phyloP scores from a whole-genome alignment of 2,888 invertebrate genomes.

The Synergus itoensis region DNA sequence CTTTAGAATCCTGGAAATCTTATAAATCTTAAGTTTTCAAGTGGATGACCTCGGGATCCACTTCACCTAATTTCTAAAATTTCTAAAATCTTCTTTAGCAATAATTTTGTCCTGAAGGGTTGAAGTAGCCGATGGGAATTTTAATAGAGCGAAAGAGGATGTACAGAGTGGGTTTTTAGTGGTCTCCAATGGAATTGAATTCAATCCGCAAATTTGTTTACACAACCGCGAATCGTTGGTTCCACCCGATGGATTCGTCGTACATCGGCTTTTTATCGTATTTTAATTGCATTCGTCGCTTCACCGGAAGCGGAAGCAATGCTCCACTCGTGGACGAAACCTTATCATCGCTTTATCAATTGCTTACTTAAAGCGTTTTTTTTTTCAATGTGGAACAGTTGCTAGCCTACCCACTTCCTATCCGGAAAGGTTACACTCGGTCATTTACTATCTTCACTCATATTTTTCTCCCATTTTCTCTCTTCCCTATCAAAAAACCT shows the following conservation, averaged over 20 bases:
- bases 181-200: not conserved
- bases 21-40: too few species aligned
- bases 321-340: slow-evolving; percentile 59
- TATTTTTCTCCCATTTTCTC: not conserved
- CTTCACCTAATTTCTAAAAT: too few species aligned
- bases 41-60: too few species aligned
- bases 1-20: too few species aligned
- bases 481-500: not conserved
- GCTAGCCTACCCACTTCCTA: slow-evolving; percentile 56
- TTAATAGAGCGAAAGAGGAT: not conserved
- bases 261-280: slow-evolving; percentile 49
- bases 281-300: slow-evolving; percentile 54
- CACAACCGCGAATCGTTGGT: slow-evolving; percentile 44
- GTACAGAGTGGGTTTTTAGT: not conserved
- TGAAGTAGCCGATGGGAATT: too few species aligned
- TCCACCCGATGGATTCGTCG: slow-evolving; percentile 61
- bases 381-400: slow-evolving; percentile 54
- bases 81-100: too few species aligned
- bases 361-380: slow-evolving; percentile 51
- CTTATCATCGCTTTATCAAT: slow-evolving; percentile 64
- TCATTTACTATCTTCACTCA: slow-evolving; percentile 39
- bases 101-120: too few species aligned
- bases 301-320: slow-evolving; percentile 66
- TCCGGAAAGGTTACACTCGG: slow-evolving; percentile 44
- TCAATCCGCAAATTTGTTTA: not conserved